Conservation (phyloP, 2,113 vertebrate genomes). For the Patagioenas fasciata region DNA sequence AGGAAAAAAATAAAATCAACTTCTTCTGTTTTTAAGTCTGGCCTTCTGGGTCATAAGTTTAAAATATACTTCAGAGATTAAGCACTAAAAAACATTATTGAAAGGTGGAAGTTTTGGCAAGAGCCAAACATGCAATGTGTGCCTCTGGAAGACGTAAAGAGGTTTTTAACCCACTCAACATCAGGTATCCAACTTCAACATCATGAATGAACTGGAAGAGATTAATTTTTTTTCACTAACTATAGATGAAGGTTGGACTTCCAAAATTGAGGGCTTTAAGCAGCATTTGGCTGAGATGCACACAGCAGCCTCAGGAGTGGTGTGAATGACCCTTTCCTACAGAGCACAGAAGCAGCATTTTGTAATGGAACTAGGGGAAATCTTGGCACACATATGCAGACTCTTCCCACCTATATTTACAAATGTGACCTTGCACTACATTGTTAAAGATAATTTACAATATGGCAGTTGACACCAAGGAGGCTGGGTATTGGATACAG, state of each 20-base stretch:
- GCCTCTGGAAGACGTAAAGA: background rate
- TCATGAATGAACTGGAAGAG: background rate
- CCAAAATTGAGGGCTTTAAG: background rate
- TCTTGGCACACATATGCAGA: background rate
- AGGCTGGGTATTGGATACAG: background rate
- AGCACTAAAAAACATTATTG: background rate
- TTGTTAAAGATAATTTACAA: background rate
- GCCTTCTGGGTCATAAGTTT: background rate
- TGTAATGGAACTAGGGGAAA: background rate
- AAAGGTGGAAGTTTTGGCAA: background rate
- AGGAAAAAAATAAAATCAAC: background rate
- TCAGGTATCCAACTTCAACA: background rate
- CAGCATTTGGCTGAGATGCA: background rate
- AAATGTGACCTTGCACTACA: background rate
- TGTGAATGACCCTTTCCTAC: background rate
- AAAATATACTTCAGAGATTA: background rate
- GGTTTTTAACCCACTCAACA: background rate
- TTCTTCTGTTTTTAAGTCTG: background rate
- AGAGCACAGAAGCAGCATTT: background rate
- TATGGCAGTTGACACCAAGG: background rate
- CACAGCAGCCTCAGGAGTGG: background rate
- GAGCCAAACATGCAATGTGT: background rate
- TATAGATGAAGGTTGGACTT: background rate
- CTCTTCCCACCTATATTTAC: background rate
- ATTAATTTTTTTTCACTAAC: background rate